Base-by-base conservation (phyloP, 2,113 vertebrate species). In the Amia ocellicauda region DNA sequence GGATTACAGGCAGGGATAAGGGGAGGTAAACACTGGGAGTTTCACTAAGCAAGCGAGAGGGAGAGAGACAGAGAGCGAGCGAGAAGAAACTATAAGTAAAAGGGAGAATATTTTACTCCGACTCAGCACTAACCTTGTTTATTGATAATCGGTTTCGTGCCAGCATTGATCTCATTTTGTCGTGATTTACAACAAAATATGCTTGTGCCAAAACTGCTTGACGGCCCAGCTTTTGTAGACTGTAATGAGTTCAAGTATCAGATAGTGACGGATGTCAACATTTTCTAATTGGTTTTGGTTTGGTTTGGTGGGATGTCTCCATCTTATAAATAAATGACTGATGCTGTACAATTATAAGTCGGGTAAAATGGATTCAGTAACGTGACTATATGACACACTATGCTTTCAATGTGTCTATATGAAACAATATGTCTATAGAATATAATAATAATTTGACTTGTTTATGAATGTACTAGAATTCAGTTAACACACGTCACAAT, bases 1-100 rank as follows among this genome's bases (percentile, higher is more conserved):
- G 87, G 88, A 89, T 89, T 90, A 90, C 86, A 78, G 84, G 82
- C 81, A 77, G 78, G 86, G 86, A 90, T 89, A 88, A 88, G 87
- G 86, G 84, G 82, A 86, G 84, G 86, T 82, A 91, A 90, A 90
- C 84, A 90, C 82, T 81, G 83, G 80, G 85, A 80, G 86, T 85
- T 85, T 84, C 82, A 88, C 80, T 80, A 78, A 84, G 86, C 79
- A 86, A 88, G 87, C 84, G 86, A 75, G 67, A 49, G 74, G 75
- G 71, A 80, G 78, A 79, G 69, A 79, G 79, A 83, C 73, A 80
- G 80, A 87, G 74, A 71, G 84, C 82, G 78, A 76, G 77, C 69
- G 80, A 80, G 77, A 82, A 22, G 24, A 17, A 41, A 20, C 7
- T 7, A 7, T 8, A 20, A 20, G 49, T 36, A 36, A 36, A 36